phyloP scores from a whole-genome alignment of 1,140 invertebrate species.

The Scaptomyza pallida region DNA sequence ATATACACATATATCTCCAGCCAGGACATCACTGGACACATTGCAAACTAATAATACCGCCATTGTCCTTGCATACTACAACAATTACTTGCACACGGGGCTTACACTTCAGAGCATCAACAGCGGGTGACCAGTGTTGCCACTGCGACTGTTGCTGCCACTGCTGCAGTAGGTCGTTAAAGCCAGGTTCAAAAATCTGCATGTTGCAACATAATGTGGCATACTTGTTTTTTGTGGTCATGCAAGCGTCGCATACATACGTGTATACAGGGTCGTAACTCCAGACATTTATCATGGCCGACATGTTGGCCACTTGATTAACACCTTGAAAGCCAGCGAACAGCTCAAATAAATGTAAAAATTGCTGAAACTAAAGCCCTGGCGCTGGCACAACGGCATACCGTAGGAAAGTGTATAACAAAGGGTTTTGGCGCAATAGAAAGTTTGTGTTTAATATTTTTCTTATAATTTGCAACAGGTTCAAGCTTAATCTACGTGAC shows the following conservation, averaged over 20 bases:
- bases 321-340: conserved; percentile 56
- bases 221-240: conserved; percentile 39
- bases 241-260: neutral
- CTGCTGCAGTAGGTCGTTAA: conserved; percentile 17
- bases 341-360: conserved; percentile 58
- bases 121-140: neutral
- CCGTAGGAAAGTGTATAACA: neutral
- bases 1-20: no score
- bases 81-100: conserved; percentile 63
- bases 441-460: no score
- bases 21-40: neutral
- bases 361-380: conserved; percentile 40
- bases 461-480: no score
- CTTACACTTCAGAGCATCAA: conserved; percentile 21
- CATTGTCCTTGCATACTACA: conserved; percentile 66
- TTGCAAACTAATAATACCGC: conserved; percentile 60
- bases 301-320: conserved; percentile 71
- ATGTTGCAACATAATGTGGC: conserved; percentile 57
- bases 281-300: conserved; percentile 63
- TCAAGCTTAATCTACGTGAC: no score
- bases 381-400: neutral
- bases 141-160: neutral
- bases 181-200: conserved; percentile 29
- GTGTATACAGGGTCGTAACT: neutral
- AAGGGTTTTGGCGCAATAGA: neutral